Percentiles rank a stretch among this genome's conserved stretches.
Conservation (phyloP, 2,113 vertebrate species). For the Siphamia tubifer region DNA sequence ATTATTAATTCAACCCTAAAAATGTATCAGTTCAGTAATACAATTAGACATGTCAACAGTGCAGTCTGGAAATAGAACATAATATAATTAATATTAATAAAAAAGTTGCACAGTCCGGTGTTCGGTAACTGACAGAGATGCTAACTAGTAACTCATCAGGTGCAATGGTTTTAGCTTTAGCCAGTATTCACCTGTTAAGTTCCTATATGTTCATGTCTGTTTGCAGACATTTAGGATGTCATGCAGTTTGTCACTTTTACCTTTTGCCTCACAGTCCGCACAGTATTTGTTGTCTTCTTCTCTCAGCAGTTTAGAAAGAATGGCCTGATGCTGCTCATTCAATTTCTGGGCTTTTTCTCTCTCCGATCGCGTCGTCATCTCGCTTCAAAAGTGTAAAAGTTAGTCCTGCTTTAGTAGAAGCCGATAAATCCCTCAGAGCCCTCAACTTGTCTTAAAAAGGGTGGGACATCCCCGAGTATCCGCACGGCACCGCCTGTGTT, state of each 20-base stretch:
- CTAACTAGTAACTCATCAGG: background rate
- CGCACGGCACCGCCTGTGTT: background rate
- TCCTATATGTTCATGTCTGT: background rate
- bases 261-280: slow-evolving; percentile 96
- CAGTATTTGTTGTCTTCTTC: slow-evolving; percentile 96
- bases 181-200: background rate
- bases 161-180: slow-evolving; percentile 20
- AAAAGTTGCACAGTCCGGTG: background rate
- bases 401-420: background rate
- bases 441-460: background rate
- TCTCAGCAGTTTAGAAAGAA: slow-evolving; percentile 89
- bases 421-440: background rate
- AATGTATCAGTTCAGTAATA: background rate
- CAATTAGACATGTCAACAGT: no score
- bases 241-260: slow-evolving; percentile 53
- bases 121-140: background rate
- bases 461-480: slow-evolving; percentile 23
- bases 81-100: rapidly evolving
- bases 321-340: slow-evolving; percentile 95
- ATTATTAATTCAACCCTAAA: slow-evolving; percentile 1
- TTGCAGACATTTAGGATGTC: background rate
- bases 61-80: background rate
- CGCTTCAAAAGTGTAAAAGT: background rate
- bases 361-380: slow-evolving; percentile 93
- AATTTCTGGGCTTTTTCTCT: slow-evolving; percentile 95